Evolutionary conservation across 1,140 invertebrate genomes (phyloP), one percentile per base, ranked within the genome.

Genomic region (Megalonaias nervosa): DNA sequence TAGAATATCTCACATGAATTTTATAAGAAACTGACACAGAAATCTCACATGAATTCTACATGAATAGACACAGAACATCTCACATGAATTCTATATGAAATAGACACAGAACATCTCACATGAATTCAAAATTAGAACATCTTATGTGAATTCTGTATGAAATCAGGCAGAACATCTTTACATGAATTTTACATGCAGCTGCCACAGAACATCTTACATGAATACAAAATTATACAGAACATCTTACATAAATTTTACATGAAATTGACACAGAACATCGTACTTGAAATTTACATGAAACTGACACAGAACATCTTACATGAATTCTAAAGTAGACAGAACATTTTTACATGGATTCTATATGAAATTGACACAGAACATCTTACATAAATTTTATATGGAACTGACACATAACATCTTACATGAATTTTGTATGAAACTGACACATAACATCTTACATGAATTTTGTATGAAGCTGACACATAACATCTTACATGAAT

Each of bases 401-500:
- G 2, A 26, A 26, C 26, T 26, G 26, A 26, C 26, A 26, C 26
- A 26, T 26, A 26, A 26, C 1, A 26, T 26, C 26, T 1, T 26
- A 14, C 57, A 61, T 67, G 15, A 17, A n/a, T 9, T 26, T 26
- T 26, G 2, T 26, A 26, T 26, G 26, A 26, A 26, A 26, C 26
- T 2, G 2, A 26, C 26, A 26, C 26, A 26, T 26, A 26, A 1
- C 1, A 26, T 26, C 26, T 26, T 26, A 26, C 26, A 26, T 26
- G 26, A 26, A 26, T 26, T 26, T 26, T 26, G 2, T 26, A 26
- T 26, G 26, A 26, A 26, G 2, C 26, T 26, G 26, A 26, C 26
- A 26, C 26, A 26, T 26, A 26, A 69, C 92, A 91, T 67, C 92
- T 87, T 67, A 87, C 76, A 26, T 74, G 71, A 61, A 92, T 73